Percentiles rank a stretch among this genome's conserved stretches.
Conservation (phyloP, 2,113 vertebrate genomes). For the Nerophis ophidion region DNA sequence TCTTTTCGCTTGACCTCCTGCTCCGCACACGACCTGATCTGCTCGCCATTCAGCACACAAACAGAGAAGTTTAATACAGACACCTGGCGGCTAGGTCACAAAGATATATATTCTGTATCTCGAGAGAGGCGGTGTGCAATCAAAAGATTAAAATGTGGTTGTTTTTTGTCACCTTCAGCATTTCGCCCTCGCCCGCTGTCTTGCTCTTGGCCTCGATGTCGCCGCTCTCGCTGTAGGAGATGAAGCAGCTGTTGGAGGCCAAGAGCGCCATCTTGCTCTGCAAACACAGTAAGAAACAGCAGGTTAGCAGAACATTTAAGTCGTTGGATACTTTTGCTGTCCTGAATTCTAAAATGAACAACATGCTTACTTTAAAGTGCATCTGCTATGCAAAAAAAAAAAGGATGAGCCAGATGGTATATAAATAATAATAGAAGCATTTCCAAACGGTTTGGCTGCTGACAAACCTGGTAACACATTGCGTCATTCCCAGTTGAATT, state of each 20-base stretch:
- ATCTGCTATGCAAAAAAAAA: too few relatives aligned
- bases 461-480: too few relatives aligned
- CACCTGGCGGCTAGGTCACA: slow-evolving; percentile 26
- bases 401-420: too few relatives aligned
- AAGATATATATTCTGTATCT: neutral
- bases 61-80: slow-evolving; percentile 21
- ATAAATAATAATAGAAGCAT: too few relatives aligned
- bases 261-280: slow-evolving; percentile 90
- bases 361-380: too few relatives aligned
- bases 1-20: slow-evolving; percentile 83
- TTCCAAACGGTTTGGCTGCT: too few relatives aligned
- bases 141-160: too few relatives aligned
- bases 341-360: too few relatives aligned
- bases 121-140: too few relatives aligned
- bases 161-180: slow-evolving; percentile 84
- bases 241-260: slow-evolving; percentile 91
- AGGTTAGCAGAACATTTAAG: slow-evolving; percentile 1
- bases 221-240: slow-evolving; percentile 89
- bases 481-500: too few relatives aligned
- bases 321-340: too few relatives aligned
- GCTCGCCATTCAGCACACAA: slow-evolving; percentile 15
- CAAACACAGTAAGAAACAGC: slow-evolving; percentile 13
- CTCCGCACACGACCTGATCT: slow-evolving; percentile 88
- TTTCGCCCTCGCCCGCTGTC: slow-evolving; percentile 87
- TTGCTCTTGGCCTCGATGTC: slow-evolving; percentile 91